phyloP scores from a whole-genome alignment of 1,140 invertebrate species.

The Drosophila athabasca region DNA sequence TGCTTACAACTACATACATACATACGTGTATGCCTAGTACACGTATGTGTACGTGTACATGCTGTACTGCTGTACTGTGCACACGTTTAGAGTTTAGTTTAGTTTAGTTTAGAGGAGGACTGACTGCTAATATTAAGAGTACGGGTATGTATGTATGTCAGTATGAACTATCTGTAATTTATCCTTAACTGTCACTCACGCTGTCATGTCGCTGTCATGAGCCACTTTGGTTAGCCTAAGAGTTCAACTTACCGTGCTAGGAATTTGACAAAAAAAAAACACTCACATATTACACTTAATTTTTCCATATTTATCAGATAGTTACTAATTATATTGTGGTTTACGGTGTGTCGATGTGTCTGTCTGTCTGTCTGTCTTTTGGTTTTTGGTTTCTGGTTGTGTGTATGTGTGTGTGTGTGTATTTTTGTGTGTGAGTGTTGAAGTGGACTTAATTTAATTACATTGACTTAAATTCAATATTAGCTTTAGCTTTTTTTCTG shows the following conservation, averaged over 20 bases:
- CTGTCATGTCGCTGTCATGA: slow-evolving; percentile 5
- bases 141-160: slow-evolving; percentile 18
- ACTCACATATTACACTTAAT: slow-evolving; percentile 17
- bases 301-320: slow-evolving; percentile 33
- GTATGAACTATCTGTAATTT: slow-evolving; percentile 48
- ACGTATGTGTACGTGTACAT: no score
- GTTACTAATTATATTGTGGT: slow-evolving; percentile 44
- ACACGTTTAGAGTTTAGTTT: no score
- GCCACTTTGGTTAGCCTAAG: slow-evolving; percentile 48
- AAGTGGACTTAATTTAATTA: slow-evolving; percentile 70
- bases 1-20: slow-evolving; percentile 1
- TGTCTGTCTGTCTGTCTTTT: neutral
- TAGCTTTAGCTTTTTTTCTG: slow-evolving; percentile 27
- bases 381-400: neutral
- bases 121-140: slow-evolving; percentile 36
- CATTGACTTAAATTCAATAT: slow-evolving; percentile 66
- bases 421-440: slow-evolving; percentile 11
- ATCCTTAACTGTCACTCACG: slow-evolving; percentile 36
- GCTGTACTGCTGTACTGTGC: no score
- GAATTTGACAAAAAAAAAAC: slow-evolving; percentile 63
- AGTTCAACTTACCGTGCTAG: slow-evolving; percentile 69
- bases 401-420: no score
- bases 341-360: slow-evolving; percentile 2
- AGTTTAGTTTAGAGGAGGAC: slow-evolving; percentile 13
- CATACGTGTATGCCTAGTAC: no score